Evolutionary conservation across 2,797 vertebrate species (phyloP), one percentile per base, ranked within the genome.

Genomic region (Cheirogaleus major): DNA sequence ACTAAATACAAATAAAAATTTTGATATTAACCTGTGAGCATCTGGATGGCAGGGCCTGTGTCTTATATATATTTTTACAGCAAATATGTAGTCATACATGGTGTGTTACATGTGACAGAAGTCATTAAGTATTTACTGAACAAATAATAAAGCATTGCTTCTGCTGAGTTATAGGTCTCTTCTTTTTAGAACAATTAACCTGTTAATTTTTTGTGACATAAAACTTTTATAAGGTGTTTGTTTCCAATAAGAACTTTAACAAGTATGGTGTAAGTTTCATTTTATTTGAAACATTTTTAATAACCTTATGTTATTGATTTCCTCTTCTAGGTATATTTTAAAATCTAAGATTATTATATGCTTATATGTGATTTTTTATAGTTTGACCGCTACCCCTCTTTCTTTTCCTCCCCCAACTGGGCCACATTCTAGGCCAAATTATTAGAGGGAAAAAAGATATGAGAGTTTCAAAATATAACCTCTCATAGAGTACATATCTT

Each of bases 261-360:
- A 80, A n/a, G 5, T 84, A 57, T 86, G 4, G 67, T 89, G 1
- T n/a, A 93, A 23, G 35, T 90, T 92, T 70, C 18, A 81, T 73
- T 94, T 91, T 93, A 61, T 87, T 90, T 91, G 35, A 95, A 59
- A 86, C 10, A 69, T 48, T 70, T 78, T 83, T 93, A 79, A 73
- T 76, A 95, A 57, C 11, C 57, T 90, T 61, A 20, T 2, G 4
- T 92, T 63, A 52, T 43, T 90, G 12, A 78, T 15, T 94, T 96
- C 32, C 13, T 9, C 30, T 89, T 91, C 43, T 81, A 30, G 4
- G 11, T 57, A 13, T 92, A 82, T 86, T 95, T 95, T 93, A 55
- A 89, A 85, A 80, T 89, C 50, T 86, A 32, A 63, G 22, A 13
- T 78, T 86, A 55, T 75, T 85, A 50, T 61, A 55, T 89, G 93